Percentiles rank a stretch among this genome's conserved stretches.
Evolutionary conservation across 2,797 vertebrate species (phyloP).

Genomic region (Gadopsis bispinosus): DNA sequence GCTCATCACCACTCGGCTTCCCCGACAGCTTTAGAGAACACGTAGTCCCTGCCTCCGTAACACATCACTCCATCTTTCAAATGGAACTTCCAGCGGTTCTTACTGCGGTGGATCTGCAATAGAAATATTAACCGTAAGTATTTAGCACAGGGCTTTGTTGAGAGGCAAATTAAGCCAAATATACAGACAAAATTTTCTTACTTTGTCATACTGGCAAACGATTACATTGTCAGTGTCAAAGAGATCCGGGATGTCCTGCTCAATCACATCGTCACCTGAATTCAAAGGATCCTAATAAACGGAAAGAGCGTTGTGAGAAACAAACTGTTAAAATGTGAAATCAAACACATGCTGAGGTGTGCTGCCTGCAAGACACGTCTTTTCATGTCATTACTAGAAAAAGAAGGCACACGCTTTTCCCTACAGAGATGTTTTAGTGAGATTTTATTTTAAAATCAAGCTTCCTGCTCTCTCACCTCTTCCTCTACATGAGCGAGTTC

Average conservation of each 20-base stretch:
- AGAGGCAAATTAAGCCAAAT: background rate
- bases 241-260: conserved; percentile 94
- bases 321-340: background rate
- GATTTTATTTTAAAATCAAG: background rate
- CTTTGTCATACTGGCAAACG: conserved; percentile 98
- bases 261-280: conserved; percentile 96
- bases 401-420: background rate
- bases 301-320: background rate
- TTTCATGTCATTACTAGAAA: background rate
- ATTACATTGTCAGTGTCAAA: conserved; percentile 98
- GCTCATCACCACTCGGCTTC: conserved; percentile 95
- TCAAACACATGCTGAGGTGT: background rate
- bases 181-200: conserved; percentile 67
- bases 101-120: conserved; percentile 94
- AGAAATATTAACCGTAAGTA: background rate
- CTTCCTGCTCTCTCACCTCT: conserved; percentile 66
- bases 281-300: conserved; percentile 92
- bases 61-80: conserved; percentile 97
- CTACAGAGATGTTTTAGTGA: background rate
- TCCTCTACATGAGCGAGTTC: conserved; percentile 85
- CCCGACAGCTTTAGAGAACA: conserved; percentile 96
- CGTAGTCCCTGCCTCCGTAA: conserved; percentile 93
- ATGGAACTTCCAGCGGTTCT: conserved; percentile 99
- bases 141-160: background rate
- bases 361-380: background rate